A percentile compares a stretch with the other conserved stretches of the same genome.
phyloP scores from a whole-genome alignment of 2,113 vertebrate genomes.

The Menura novaehollandiae region DNA sequence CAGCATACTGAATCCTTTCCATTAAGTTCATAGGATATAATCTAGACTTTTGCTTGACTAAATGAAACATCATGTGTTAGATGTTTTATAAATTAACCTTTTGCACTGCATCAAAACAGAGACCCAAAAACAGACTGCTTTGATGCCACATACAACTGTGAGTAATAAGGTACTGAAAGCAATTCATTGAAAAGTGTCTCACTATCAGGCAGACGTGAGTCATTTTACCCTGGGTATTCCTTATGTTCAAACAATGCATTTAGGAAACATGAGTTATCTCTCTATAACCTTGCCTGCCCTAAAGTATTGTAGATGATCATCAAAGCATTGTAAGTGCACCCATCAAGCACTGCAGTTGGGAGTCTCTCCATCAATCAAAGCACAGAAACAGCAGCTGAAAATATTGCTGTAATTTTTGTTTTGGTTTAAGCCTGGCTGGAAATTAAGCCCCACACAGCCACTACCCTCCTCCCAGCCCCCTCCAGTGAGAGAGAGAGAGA shows the following conservation, averaged over 20 bases:
- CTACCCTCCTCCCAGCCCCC: background rate
- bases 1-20: background rate
- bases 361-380: background rate
- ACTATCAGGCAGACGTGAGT: background rate
- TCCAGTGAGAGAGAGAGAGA: background rate
- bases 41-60: background rate
- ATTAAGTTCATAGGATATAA: background rate
- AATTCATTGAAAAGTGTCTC: background rate
- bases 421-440: background rate
- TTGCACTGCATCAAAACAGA: background rate
- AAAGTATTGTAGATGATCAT: background rate
- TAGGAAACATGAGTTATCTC: background rate
- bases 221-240: background rate
- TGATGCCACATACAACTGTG: background rate
- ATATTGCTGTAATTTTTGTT: background rate
- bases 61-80: background rate
- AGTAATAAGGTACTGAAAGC: background rate
- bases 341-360: rapidly evolving
- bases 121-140: background rate
- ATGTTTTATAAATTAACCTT: background rate
- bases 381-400: background rate
- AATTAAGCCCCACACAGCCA: background rate
- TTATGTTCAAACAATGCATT: background rate
- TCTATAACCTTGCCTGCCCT: background rate
- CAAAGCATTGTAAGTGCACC: background rate